Conservation (phyloP, 2,113 vertebrate species). For the Psammodynastes pulverulentus region DNA sequence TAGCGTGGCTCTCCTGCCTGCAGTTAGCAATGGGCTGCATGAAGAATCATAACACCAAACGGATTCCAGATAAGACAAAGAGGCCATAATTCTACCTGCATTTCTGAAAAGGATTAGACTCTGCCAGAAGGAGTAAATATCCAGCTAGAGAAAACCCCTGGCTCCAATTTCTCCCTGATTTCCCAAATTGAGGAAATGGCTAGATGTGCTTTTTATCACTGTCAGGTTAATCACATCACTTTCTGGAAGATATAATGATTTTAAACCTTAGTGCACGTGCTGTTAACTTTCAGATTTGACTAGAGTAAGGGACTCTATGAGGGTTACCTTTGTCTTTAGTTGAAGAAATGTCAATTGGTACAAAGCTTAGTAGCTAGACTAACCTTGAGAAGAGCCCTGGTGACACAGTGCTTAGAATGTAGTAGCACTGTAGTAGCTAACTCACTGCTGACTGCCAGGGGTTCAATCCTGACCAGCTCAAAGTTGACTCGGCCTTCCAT, state of each 20-base stretch:
- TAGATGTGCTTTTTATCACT: not conserved
- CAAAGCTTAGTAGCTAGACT: not conserved
- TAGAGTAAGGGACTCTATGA: not conserved
- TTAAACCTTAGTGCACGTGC: not conserved
- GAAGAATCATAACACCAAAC: not conserved
- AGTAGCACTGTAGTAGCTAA: too few species aligned
- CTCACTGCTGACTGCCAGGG: too few species aligned
- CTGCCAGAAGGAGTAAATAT: not conserved
- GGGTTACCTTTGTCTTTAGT: not conserved
- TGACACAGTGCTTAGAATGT: too few species aligned
- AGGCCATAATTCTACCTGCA: not conserved
- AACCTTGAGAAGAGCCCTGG: not conserved
- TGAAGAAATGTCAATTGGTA: not conserved
- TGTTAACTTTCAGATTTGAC: not conserved
- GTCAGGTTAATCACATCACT: not conserved
- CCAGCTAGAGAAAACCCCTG: not conserved
- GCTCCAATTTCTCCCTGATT: not conserved
- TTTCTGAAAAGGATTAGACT: not conserved
- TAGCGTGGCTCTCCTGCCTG: not conserved
- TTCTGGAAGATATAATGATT: not conserved
- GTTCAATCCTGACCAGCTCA: too few species aligned
- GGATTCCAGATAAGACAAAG: not conserved
- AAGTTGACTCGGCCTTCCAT: too few species aligned
- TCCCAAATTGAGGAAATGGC: not conserved
- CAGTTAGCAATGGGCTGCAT: not conserved